Evolutionary conservation across 2,888 invertebrate species (phyloP).

Genomic region (Fragum whitleyi): DNA sequence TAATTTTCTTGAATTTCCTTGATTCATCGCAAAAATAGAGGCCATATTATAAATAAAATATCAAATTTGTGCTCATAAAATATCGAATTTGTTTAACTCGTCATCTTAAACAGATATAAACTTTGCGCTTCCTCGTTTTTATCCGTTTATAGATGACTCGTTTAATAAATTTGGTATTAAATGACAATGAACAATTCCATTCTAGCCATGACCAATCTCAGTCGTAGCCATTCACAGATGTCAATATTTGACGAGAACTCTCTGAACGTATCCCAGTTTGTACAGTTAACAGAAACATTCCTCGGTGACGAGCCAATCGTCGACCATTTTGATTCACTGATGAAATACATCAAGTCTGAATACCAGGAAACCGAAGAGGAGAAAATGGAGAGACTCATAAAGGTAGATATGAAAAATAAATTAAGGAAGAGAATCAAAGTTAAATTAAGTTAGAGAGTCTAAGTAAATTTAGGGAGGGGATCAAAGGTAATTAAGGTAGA

Average conservation of each 20-base stretch:
- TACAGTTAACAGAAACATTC: slow-evolving; percentile 84
- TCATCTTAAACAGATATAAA: too few species aligned
- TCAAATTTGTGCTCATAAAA: too few species aligned
- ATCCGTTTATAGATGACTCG: too few species aligned
- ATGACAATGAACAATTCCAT: too few species aligned
- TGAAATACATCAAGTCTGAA: slow-evolving; percentile 79
- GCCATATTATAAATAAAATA: too few species aligned
- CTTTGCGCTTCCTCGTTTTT: too few species aligned
- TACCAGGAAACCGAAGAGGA: slow-evolving; percentile 84
- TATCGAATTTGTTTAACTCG: too few species aligned
- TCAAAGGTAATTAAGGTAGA: too few species aligned
- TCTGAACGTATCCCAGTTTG: slow-evolving; percentile 83
- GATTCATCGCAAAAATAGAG: too few species aligned
- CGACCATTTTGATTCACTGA: slow-evolving; percentile 75
- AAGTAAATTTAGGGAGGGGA: too few species aligned
- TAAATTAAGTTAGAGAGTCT: neutral
- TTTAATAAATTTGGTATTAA: too few species aligned
- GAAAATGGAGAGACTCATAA: slow-evolving; percentile 81
- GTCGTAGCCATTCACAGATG: slow-evolving; percentile 79
- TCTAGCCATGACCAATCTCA: slow-evolving; percentile 68
- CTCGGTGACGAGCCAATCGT: slow-evolving; percentile 79
- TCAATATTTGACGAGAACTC: slow-evolving; percentile 84
- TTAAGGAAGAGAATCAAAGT: neutral
- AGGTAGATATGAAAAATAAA: slow-evolving; percentile 72
- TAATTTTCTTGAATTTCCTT: too few species aligned